Evolutionary conservation across 2,797 vertebrate genomes (phyloP).

Genomic region (Anolis apletophallus): DNA sequence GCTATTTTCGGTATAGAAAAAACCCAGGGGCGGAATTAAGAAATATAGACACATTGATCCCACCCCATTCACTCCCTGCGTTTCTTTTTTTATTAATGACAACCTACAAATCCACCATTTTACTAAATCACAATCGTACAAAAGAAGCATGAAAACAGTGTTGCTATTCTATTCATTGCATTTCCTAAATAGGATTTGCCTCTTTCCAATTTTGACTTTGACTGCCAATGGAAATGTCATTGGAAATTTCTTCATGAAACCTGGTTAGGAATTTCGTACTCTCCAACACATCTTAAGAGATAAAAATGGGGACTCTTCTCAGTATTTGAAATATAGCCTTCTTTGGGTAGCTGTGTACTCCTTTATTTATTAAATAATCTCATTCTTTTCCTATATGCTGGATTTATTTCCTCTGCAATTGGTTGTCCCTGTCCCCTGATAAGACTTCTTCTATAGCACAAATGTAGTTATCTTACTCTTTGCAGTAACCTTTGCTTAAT

Average conservation of each 20-base stretch:
- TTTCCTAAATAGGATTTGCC: conserved; percentile 52
- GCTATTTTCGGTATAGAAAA: conserved; percentile 60
- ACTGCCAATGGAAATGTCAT: background rate
- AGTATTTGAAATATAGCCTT: background rate
- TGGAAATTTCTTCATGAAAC: background rate
- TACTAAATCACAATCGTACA: conserved; percentile 24
- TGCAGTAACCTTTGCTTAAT: background rate
- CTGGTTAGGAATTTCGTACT: background rate
- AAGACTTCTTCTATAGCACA: background rate
- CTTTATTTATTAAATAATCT: background rate
- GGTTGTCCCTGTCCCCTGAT: too few relatives aligned
- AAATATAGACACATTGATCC: conserved; percentile 40
- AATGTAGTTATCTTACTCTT: background rate
- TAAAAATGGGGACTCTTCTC: background rate
- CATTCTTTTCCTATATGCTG: background rate
- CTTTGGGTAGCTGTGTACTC: too few relatives aligned
- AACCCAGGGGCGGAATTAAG: conserved; percentile 48
- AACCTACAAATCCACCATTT: conserved; percentile 8
- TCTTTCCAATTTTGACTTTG: background rate
- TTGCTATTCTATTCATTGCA: conserved; percentile 36
- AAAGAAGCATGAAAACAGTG: conserved; percentile 53
- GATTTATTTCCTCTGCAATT: background rate
- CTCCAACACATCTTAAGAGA: background rate
- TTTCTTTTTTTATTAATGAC: conserved; percentile 26
- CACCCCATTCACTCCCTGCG: background rate